Evolutionary conservation across 2,797 vertebrate genomes (phyloP), one percentile per base, ranked within the genome.

Genomic region (Odontamblyopus lacepedii): DNA sequence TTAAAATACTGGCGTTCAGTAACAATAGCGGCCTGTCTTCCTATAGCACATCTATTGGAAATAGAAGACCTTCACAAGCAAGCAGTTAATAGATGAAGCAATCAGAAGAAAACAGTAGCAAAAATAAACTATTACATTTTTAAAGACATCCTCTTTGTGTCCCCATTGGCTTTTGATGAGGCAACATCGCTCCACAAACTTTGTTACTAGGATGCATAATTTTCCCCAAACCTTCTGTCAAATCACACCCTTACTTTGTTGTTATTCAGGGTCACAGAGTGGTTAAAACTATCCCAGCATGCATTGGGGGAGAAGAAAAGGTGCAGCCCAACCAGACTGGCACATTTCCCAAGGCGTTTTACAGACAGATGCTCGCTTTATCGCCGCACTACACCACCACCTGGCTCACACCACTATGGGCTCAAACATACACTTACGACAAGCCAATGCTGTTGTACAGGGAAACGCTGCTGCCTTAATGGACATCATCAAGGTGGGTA

Each of bases 361-460:
- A 76, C 44, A 23, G 72, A 61, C 80, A 75, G 78, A 79, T 76
- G 68, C 70, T 83, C 77, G 19, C 48, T 75, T 83, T 65, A 65
- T 38, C 53, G 18, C 64, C 15, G 2, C 51, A 71, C 68, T 75
- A 69, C 29, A 65, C 70, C 78, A 53, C 74, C 74, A 74, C 72
- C 72, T 74, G 72, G 57, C 71, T 65, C 38, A 0, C 32, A 48
- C 26, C 55, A 73, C 71, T 60, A 27, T 70, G 32, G 27, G 74
- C 59, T 61, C 23, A 81, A 50, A 78, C 68, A 60, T 29, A 64
- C 55, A 67, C 48, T 26, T 26, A 65, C 32, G 5, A 15, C n/a
- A 30, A 76, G 69, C 41, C n/a, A 65, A 30, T 16, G 0, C 26
- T 27, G 63, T 32, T 30, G 15, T 73, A 77, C 59, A 50, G 53